phyloP scores from a whole-genome alignment of 1,140 invertebrate species.

The Drosophila nigrodunni region DNA sequence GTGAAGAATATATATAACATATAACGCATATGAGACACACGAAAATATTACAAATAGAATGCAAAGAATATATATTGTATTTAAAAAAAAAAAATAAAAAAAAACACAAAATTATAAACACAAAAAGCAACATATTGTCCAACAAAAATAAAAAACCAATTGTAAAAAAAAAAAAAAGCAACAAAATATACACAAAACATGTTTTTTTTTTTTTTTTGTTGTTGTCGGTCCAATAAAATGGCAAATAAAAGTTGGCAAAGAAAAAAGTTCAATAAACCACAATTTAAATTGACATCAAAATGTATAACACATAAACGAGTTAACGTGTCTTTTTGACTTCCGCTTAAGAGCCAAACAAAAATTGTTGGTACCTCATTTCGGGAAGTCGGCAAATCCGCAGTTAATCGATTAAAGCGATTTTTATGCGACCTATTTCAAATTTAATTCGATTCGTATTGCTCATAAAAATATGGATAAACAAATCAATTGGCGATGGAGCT shows the following conservation, averaged over 20 bases:
- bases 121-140: slow-evolving; percentile 66
- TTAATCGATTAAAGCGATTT: slow-evolving; percentile 32
- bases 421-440: slow-evolving; percentile 35
- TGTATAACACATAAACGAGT: slow-evolving; percentile 37
- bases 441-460: background rate
- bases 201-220: slow-evolving; percentile 26
- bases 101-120: slow-evolving; percentile 35
- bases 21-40: slow-evolving; percentile 43
- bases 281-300: slow-evolving; percentile 71
- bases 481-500: slow-evolving; percentile 37
- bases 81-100: slow-evolving; percentile 62
- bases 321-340: slow-evolving; percentile 50
- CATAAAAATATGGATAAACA: slow-evolving; percentile 55
- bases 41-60: slow-evolving; percentile 65
- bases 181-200: slow-evolving; percentile 30
- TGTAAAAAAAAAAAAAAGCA: slow-evolving; percentile 35
- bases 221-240: slow-evolving; percentile 29
- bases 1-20: slow-evolving; percentile 24
- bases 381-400: slow-evolving; percentile 17
- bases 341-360: background rate
- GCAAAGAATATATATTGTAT: slow-evolving; percentile 71
- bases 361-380: slow-evolving; percentile 6
- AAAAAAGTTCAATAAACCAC: slow-evolving; percentile 60
- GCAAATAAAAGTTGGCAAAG: slow-evolving; percentile 28
- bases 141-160: slow-evolving; percentile 67